Base-by-base conservation (phyloP, 1,140 invertebrate genomes). In the Saxidomus purpurata region DNA sequence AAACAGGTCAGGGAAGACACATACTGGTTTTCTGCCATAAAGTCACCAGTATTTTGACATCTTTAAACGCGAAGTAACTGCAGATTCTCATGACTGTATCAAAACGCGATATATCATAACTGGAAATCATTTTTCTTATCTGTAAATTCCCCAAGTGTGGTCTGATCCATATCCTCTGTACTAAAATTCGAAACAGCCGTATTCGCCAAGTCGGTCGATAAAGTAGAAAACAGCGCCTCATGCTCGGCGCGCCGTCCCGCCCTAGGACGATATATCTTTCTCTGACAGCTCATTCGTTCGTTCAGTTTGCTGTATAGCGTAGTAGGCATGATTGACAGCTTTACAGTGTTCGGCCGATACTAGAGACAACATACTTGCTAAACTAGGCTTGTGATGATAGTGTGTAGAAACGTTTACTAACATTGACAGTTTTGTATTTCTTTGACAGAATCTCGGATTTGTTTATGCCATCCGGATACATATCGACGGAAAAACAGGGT, bases 311-410 rank as follows among this genome's bases (percentile, higher is more conserved):
- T 52, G 86, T 93, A 93, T 89, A 89, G 89, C 89, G 74, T 93
- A 92, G 93, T 93, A 93, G 92, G 93, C 47, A 88, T 95, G 94
- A 95, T 95, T 95, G 94, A 95, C 94, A 95, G 93, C 91, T 94
- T 92, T 93, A 93, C 93, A 90, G 92, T 92, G 84, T 91, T 87
- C 89, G 93, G 93, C 94, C 92, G 92, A 92, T 93, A 94, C 92
- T 92, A 87, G 86, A 94, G 94, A 94, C 94, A 95, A 92, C 71
- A 92, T 92, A 93, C 90, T 94, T 93, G 93, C 92, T 95, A 92
- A 92, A 94, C 92, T 93, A 87, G 93, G 92, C 79, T 92, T 90
- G 94, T 95, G 94, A 93, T 95, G 94, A 94, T 93, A 94, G 93
- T 85, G 89, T 89, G 89, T 79, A 84, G 90, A 91, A 93, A 91